Base-by-base conservation (phyloP, 2,888 invertebrate genomes). In the Caenorhabditis parvicauda region DNA sequence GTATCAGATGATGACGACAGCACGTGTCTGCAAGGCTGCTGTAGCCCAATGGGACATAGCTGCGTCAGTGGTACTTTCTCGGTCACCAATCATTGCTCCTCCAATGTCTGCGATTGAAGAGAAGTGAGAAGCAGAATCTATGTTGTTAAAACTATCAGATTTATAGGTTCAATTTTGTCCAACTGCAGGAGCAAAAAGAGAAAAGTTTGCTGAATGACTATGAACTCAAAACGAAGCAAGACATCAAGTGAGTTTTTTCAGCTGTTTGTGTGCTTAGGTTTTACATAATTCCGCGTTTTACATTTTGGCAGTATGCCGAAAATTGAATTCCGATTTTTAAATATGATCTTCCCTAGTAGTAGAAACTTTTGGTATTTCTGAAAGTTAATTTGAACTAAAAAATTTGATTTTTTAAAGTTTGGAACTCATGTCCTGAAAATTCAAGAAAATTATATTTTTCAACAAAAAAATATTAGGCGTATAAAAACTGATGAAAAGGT, bases 201-300 rank as follows among this genome's bases (percentile, higher is more conserved):
- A 58, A 61, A 7, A 72, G 76, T 35, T 61, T 74, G 24, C 54
- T 74, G 47, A 68, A 62, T 17, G 71, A 79, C 56, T 77, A 70
- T 59, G 79, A 79, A 50, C 48, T 79, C 43, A 72, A 74, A 35
- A 54, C 67, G 4, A 72, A 51, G 32, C 74, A 78, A 45, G 79
- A 79, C 54, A 50, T 67, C 37, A 59, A 62, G 77, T 77, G 25
- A 12, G 51, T 17, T 1, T n/a, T n/a, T n/a, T n/a, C n/a, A n/a
- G n/a, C n/a, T n/a, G n/a, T n/a, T n/a, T n/a, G n/a, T n/a, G n/a
- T n/a, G n/a, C n/a, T n/a, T n/a, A n/a, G n/a, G n/a, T n/a, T n/a
- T n/a, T n/a, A n/a, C n/a, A n/a, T n/a, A n/a, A n/a, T n/a, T n/a
- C n/a, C n/a, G 2, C 14, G 25, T n/a, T n/a, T 43, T 19, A 43